A percentile compares a stretch with the other conserved stretches of the same genome.
Evolutionary conservation across 1,140 invertebrate genomes (phyloP).

Genomic region (Trichonephila clavipes): DNA sequence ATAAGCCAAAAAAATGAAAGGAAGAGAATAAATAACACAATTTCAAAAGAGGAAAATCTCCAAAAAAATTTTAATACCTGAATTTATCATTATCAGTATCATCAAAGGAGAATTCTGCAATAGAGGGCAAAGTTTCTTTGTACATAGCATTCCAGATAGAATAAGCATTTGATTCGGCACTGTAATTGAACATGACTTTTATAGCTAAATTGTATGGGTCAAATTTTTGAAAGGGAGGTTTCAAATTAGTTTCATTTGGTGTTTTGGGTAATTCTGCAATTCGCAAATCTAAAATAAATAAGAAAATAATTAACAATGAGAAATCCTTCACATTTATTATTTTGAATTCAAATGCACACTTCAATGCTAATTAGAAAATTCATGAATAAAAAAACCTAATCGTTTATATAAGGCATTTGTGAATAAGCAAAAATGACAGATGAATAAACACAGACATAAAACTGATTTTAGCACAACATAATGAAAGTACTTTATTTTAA

Average conservation of each 20-base stretch:
- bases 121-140: conserved; percentile 89
- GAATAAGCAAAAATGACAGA: no score
- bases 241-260: background rate
- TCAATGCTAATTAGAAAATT: no score
- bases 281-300: background rate
- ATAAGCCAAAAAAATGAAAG: background rate
- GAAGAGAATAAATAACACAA: background rate
- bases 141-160: conserved; percentile 90
- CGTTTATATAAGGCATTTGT: no score
- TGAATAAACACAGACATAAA: no score
- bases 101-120: conserved; percentile 80
- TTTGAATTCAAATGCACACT: no score
- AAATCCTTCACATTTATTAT: no score
- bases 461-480: no score
- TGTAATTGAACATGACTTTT: conserved; percentile 97
- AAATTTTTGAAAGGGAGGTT: background rate
- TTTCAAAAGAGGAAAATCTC: background rate
- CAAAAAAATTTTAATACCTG: conserved; percentile 35
- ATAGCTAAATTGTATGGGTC: conserved; percentile 86
- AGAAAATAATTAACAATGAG: no score
- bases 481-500: no score
- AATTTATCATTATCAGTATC: conserved; percentile 24
- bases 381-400: no score
- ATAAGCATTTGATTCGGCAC: conserved; percentile 90
- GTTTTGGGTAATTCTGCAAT: background rate